Base-by-base conservation (phyloP, 2,113 vertebrate genomes). In the Pelmatolapia mariae region DNA sequence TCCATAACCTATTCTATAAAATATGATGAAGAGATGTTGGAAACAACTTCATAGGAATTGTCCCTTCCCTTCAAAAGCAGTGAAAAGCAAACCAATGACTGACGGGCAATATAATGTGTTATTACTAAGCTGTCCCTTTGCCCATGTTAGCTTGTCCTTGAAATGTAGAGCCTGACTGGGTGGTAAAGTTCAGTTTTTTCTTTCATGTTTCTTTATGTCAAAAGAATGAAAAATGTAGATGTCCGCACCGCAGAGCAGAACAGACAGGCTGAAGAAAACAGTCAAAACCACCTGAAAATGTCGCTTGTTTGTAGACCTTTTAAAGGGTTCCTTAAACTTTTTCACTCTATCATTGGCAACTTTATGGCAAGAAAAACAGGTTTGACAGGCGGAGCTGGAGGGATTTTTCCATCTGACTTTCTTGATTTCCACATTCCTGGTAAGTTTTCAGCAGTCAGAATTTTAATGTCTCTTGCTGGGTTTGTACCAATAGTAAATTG, bases 401-500 rank as follows among this genome's bases (percentile, higher is more conserved):
- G 45, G 16, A 76, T 19, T 78, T 76, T 78, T 13, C 45, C 33
- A 50, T 78, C 73, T 31, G 43, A 50, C 26, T 19, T 78, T 5
- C 2, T 50, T 52, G 26, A 31, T 31, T 78, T 78, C 43, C 45
- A 68, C 82, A 61, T 79, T 61, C 6, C 59, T 3, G 22, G 29
- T 24, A 81, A 43, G 10, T 66, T 84, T 61, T 83, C 22, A 45
- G 66, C 54, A 54, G 76, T 68, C 56, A 36, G 85, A 93, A 83
- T 86, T 82, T 24, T 26, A 89, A 88, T 86, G 68, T 54, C 88
- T 87, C 82, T 59, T 54, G 16, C 29, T 10, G 22, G 38, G 33
- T 63, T 81, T 87, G 71, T 89, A 59, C 61, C 79, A 33, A 26
- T 88, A 88, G 88, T 82, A 59, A 80, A 85, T 36, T 73, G 40